phyloP scores from a whole-genome alignment of 2,113 vertebrate species.

The Naja naja region DNA sequence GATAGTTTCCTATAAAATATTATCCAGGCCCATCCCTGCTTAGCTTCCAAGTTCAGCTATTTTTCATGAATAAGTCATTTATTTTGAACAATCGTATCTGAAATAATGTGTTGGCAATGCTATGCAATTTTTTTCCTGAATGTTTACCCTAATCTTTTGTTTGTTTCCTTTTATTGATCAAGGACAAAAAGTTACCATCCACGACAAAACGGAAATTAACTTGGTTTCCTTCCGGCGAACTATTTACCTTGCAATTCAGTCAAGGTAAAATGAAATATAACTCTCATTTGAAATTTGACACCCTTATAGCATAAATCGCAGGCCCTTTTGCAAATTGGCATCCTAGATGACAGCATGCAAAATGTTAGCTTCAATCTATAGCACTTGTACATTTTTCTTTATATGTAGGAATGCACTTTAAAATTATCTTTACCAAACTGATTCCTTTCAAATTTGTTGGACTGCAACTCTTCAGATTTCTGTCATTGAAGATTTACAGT shows the following conservation, averaged over 20 bases:
- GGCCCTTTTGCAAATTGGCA: neutral
- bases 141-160: neutral
- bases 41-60: neutral
- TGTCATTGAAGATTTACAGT: neutral
- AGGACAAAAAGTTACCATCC: constrained; percentile 92
- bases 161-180: constrained; percentile 44
- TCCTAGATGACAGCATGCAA: neutral
- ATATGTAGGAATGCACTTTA: neutral
- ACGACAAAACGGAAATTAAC: constrained; percentile 97
- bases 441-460: neutral
- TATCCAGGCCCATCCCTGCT: neutral
- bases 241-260: constrained; percentile 98
- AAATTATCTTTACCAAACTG: neutral
- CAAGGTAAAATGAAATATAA: constrained; percentile 79
- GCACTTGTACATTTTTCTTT: neutral
- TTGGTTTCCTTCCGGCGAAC: constrained; percentile 94
- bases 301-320: neutral
- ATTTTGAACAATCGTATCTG: neutral
- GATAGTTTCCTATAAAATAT: neutral
- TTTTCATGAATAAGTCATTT: neutral
- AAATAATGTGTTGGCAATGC: neutral
- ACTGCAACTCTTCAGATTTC: neutral
- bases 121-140: neutral
- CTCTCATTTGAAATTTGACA: neutral
- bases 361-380: neutral